These are phyloP conservation scores for Nibea coibor DNA, from an alignment of 2,113 vertebrate species.

Conservation along the genomic window DNA sequence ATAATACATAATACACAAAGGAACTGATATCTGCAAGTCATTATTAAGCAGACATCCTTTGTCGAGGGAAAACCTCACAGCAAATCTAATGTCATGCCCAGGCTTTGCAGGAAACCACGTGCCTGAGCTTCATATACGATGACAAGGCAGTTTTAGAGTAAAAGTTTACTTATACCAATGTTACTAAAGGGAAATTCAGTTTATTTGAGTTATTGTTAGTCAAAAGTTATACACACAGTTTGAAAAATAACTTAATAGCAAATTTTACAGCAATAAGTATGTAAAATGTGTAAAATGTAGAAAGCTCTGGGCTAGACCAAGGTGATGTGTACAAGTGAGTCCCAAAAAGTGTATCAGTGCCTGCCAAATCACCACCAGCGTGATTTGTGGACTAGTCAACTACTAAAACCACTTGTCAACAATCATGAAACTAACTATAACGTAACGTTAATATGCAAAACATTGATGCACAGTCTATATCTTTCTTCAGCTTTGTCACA, in stretches of 20 bases:
- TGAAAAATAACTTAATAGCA: neutral
- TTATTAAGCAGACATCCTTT: slow-evolving; percentile 24
- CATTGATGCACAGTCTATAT: neutral
- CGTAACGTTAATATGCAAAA: too few species aligned
- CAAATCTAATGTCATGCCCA: neutral
- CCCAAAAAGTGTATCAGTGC: too few species aligned
- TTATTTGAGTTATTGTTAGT: neutral
- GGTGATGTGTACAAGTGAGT: neutral
- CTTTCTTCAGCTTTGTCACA: neutral
- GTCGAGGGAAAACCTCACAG: neutral
- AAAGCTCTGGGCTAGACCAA: neutral
- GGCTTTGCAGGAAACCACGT: neutral
- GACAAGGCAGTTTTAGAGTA: neutral
- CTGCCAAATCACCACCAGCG: too few species aligned
- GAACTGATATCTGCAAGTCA: slow-evolving; percentile 25
- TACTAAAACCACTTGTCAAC: too few species aligned
- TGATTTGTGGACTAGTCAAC: too few species aligned
- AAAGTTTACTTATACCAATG: neutral
- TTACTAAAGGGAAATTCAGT: neutral
- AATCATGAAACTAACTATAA: too few species aligned
- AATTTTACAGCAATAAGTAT: too few species aligned
- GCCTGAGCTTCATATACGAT: neutral
- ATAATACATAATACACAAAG: neutral
- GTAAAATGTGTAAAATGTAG: too few species aligned
- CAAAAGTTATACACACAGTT: neutral